A percentile compares a stretch with the other conserved stretches of the same genome.
Evolutionary conservation across 2,113 vertebrate genomes (phyloP).

Genomic region (Tragelaphus imberbis): DNA sequence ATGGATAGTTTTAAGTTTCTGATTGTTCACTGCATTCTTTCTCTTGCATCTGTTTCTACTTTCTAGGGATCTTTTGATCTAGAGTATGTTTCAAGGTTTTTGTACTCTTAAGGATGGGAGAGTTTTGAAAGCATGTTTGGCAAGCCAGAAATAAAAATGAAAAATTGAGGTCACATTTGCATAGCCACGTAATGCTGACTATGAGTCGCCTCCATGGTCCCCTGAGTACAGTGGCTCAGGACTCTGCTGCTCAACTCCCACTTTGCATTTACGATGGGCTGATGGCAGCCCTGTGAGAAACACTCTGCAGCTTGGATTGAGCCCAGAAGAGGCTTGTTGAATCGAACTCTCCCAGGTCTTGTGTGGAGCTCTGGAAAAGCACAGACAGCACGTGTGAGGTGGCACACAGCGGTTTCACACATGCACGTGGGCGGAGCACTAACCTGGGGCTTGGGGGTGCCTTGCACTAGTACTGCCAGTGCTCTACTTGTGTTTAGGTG

Average conservation of each 20-base stretch:
- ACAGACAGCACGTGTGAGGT: accelerated
- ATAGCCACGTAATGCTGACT: accelerated
- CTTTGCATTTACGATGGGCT: background rate
- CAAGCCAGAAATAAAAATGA: background rate
- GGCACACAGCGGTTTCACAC: accelerated
- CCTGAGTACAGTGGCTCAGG: accelerated
- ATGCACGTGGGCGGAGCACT: accelerated
- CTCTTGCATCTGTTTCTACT: background rate
- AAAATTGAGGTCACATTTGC: background rate
- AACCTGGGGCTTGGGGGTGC: background rate
- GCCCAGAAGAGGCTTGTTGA: background rate
- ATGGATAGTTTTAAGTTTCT: background rate
- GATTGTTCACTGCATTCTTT: background rate
- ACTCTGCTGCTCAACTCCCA: background rate
- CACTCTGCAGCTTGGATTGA: too few species aligned
- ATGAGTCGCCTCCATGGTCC: accelerated
- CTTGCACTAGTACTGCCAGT: background rate
- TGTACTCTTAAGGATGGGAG: background rate
- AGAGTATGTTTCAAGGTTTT: background rate
- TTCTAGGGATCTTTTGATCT: background rate
- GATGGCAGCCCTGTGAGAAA: background rate
- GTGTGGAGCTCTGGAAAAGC: background rate
- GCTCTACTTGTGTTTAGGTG: background rate
- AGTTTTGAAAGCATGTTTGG: background rate
- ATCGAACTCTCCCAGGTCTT: background rate